phyloP scores from a whole-genome alignment of 2,797 vertebrate genomes.

The Semaprochilodus insignis region DNA sequence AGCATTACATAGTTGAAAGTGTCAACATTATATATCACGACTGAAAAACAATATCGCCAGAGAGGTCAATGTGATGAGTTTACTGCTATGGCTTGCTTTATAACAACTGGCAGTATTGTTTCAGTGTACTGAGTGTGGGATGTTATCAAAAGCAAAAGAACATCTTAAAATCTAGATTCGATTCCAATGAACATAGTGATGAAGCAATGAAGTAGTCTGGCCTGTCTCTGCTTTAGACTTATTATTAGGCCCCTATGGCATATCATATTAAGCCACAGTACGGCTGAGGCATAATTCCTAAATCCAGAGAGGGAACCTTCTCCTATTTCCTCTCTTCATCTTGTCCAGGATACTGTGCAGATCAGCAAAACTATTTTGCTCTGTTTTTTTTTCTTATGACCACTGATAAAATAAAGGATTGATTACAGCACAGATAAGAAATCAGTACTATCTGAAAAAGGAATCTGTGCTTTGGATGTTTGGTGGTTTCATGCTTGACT shows the following conservation, averaged over 20 bases:
- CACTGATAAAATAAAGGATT: background rate
- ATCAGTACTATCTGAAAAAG: background rate
- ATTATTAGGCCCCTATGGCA: background rate
- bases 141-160: constrained; percentile 10
- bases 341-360: background rate
- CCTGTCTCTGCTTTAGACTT: background rate
- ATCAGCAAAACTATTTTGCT: background rate
- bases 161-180: background rate
- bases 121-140: background rate
- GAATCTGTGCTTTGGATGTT: background rate
- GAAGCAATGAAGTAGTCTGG: too few species aligned
- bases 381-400: background rate
- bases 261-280: background rate
- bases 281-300: too few species aligned
- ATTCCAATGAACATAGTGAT: background rate
- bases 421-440: background rate
- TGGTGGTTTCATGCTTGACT: background rate
- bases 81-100: background rate
- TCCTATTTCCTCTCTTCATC: background rate
- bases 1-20: constrained; percentile 18
- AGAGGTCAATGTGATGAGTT: too few species aligned
- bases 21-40: background rate
- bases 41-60: background rate
- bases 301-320: background rate
- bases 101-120: background rate